Evolutionary conservation across 2,888 invertebrate genomes (phyloP), one percentile per base, ranked within the genome.

Genomic region (Strigamia crassipes): DNA sequence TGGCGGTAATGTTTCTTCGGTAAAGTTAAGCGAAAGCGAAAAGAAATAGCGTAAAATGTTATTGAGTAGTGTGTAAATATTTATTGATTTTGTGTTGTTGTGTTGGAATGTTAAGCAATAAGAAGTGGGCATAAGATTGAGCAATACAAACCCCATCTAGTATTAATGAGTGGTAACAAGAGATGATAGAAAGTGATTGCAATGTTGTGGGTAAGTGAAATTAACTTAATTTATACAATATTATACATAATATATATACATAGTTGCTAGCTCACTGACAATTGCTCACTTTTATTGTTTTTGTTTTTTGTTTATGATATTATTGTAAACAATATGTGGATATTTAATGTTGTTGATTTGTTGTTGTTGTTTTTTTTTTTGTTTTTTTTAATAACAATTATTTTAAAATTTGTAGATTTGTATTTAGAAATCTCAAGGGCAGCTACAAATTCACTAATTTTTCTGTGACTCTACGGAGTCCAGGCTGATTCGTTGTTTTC

Each of bases 221-320:
- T 61, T 9, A 61, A 61, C 5, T 61, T 10, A 21, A 21, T 61
- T 61, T 56, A 15, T 21, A n/a, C 3, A 2, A 15, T 15, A 15
- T 42, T 13, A 15, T 42, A 34, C 34, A 34, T 6, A 34, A 34
- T 34, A 34, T 34, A 34, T 51, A n/a, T n/a, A n/a, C n/a, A n/a
- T 51, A 51, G 51, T 61, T 61, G 61, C 61, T 61, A 61, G 61
- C 61, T 61, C 61, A 61, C 61, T 61, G 61, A 61, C 6, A 61
- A 61, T 61, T 61, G 61, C 61, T 61, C 61, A 61, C n/a, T 21
- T 21, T 18, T 61, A 9, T 61, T 18, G 3, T 61, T 18, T 61
- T n/a, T n/a, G 6, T 61, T 18, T 15, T 61, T n/a, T 61, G 10
- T 61, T 61, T 61, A 21, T 18, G 18, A 18, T 61, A 18, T 21